A percentile compares a stretch with the other conserved stretches of the same genome.
phyloP scores from a whole-genome alignment of 2,797 vertebrate genomes.

The Fratercula arctica region DNA sequence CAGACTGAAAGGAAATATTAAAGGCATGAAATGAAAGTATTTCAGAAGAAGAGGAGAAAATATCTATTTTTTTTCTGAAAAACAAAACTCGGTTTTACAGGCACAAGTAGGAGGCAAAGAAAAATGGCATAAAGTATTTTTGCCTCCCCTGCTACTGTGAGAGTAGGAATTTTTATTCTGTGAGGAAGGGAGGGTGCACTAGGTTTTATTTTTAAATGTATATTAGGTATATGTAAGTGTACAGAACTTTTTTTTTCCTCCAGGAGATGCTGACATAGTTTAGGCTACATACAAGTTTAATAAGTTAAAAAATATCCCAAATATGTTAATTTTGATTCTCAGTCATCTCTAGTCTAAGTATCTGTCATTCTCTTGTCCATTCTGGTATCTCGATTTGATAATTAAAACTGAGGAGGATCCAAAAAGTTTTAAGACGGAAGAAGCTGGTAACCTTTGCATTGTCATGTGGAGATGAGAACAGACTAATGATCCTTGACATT shows the following conservation, averaged over 20 bases:
- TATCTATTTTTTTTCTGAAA: neutral
- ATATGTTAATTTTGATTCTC: neutral
- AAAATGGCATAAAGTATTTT: neutral
- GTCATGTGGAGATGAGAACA: neutral
- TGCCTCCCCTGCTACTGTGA: neutral
- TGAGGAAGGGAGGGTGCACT: neutral
- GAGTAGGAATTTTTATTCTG: neutral
- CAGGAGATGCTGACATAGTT: neutral
- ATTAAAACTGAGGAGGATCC: neutral
- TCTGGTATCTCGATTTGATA: neutral
- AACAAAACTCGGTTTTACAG: neutral
- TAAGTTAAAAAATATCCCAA: neutral
- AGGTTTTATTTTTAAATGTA: neutral
- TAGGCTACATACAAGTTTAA: neutral
- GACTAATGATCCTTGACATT: neutral
- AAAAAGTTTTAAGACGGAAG: neutral
- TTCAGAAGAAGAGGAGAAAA: neutral
- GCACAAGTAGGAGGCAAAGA: neutral
- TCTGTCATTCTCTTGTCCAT: neutral
- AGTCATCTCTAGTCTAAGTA: neutral
- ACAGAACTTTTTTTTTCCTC: neutral
- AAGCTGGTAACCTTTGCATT: rapidly evolving
- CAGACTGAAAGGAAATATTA: neutral
- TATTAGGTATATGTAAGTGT: neutral
- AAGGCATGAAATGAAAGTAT: neutral